A percentile compares a stretch with the other conserved stretches of the same genome.
Evolutionary conservation across 2,797 vertebrate genomes (phyloP).

Genomic region (Aldrovandia affinis): DNA sequence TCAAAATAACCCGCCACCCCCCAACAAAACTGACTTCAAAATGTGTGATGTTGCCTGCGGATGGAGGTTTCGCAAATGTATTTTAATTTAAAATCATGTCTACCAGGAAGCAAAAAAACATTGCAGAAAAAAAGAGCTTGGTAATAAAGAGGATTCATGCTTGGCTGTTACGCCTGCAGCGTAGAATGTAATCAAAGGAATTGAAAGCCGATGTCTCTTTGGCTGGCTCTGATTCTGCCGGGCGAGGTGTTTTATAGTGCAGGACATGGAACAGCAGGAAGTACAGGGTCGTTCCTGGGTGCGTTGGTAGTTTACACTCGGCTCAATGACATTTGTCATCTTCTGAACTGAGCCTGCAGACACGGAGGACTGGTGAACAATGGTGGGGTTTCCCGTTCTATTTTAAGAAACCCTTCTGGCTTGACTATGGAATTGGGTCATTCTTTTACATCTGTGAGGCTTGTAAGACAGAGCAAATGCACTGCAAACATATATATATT

Average conservation of each 20-base stretch:
- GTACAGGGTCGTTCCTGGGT: background rate
- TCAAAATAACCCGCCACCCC: background rate
- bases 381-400: slow-evolving; percentile 12
- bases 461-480: background rate
- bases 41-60: background rate
- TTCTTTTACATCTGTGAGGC: background rate
- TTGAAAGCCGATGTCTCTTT: background rate
- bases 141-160: slow-evolving; percentile 15
- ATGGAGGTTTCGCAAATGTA: slow-evolving; percentile 15
- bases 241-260: background rate
- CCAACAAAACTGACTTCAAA: background rate
- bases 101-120: background rate
- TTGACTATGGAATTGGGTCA: slow-evolving; percentile 7
- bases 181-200: slow-evolving; percentile 1
- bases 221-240: background rate
- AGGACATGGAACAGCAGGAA: background rate
- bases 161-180: slow-evolving; percentile 2
- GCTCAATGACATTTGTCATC: slow-evolving; percentile 15
- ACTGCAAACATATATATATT: background rate
- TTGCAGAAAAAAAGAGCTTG: background rate
- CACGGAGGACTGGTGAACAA: background rate
- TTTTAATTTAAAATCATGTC: background rate
- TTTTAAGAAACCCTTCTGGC: background rate
- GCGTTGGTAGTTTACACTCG: background rate
- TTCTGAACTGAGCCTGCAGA: background rate